Conservation (phyloP, 2,797 vertebrate genomes). For the Chanos chanos region DNA sequence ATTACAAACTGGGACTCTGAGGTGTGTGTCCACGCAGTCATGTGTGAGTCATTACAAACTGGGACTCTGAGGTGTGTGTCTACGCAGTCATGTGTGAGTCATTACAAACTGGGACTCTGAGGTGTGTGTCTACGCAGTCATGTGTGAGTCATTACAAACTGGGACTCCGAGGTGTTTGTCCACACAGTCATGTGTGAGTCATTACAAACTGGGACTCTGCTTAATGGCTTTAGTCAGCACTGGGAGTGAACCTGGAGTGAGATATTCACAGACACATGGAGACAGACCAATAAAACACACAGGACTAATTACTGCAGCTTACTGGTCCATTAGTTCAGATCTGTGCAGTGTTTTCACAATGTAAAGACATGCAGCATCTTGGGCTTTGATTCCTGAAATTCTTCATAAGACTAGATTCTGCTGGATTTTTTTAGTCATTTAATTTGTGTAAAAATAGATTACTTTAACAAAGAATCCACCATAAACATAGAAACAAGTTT, state of each 20-base stretch:
- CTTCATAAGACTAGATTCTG: slow-evolving; percentile 53
- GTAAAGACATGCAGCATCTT: slow-evolving; percentile 70
- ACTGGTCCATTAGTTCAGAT: slow-evolving; percentile 71
- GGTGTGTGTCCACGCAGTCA: too few relatives aligned
- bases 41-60: not conserved
- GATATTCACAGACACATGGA: too few relatives aligned
- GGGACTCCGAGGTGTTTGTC: too few relatives aligned
- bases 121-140: too few relatives aligned
- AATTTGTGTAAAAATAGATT: slow-evolving; percentile 68
- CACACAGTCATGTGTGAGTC: not conserved
- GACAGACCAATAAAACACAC: slow-evolving; percentile 20
- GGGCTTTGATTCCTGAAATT: slow-evolving; percentile 63
- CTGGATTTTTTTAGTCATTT: slow-evolving; percentile 48
- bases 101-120: not conserved
- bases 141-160: not conserved
- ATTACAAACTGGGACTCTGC: not conserved
- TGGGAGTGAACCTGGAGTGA: too few relatives aligned
- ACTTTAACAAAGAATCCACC: too few relatives aligned
- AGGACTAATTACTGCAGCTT: too few relatives aligned
- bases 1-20: too few relatives aligned
- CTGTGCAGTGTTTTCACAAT: slow-evolving; percentile 63
- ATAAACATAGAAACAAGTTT: too few relatives aligned
- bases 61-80: too few relatives aligned
- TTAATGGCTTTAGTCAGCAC: not conserved
- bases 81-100: not conserved